Evolutionary conservation across 2,888 invertebrate genomes (phyloP).

Genomic region (Magallana nippona): DNA sequence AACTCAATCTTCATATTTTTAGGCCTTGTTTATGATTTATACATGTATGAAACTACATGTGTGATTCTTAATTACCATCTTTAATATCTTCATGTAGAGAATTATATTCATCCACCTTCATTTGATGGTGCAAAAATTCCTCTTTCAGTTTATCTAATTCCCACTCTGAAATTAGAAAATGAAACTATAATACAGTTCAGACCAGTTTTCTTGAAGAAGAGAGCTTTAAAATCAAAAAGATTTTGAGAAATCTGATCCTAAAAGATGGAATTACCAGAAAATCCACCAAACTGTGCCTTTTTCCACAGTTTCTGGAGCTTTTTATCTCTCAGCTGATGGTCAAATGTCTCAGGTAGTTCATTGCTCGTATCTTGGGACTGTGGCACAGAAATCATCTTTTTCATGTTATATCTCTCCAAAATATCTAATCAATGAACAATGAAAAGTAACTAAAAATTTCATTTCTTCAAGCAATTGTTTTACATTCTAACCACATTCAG

Average conservation of each 20-base stretch:
- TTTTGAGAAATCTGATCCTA: too few species aligned
- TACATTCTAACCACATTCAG: too few species aligned
- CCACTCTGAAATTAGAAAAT: constrained; percentile 82
- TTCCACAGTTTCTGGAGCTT: constrained; percentile 93
- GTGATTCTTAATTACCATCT: constrained; percentile 25
- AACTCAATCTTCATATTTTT: too few species aligned
- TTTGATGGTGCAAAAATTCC: constrained; percentile 94
- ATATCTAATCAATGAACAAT: constrained; percentile 81
- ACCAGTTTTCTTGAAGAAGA: background rate
- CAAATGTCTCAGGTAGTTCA: constrained; percentile 55
- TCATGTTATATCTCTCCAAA: constrained; percentile 89
- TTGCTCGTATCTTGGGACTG: constrained; percentile 42
- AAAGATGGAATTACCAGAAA: constrained; percentile 83
- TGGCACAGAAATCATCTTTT: constrained; percentile 87
- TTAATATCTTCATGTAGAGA: constrained; percentile 85
- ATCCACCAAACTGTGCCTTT: constrained; percentile 89
- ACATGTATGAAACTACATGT: too few species aligned
- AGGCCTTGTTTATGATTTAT: too few species aligned
- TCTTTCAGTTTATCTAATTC: constrained; percentile 91
- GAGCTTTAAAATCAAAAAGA: too few species aligned
- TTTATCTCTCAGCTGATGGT: constrained; percentile 84
- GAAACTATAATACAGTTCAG: too few species aligned
- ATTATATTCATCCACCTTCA: constrained; percentile 94
- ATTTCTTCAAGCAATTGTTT: too few species aligned
- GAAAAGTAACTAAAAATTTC: too few species aligned